Base-by-base conservation (phyloP, 2,888 invertebrate species). In the Clistopyga incitator region DNA sequence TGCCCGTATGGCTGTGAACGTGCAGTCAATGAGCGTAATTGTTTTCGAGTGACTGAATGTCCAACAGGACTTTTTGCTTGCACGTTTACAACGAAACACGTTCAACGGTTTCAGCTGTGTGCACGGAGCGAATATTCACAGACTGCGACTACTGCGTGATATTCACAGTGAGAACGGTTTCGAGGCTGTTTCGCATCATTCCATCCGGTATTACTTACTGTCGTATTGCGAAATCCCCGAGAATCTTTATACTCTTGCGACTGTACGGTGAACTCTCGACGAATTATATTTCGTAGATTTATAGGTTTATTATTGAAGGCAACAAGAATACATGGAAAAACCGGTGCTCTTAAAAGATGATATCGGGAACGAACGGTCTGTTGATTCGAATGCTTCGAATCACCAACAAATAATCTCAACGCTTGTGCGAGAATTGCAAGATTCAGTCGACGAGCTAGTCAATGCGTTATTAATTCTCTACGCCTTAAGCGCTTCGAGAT, bases 401-500 rank as follows among this genome's bases (percentile, higher is more conserved):
- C 64, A 38, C 10, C 61, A 64, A 18, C 64, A 38, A 13, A 64
- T 42, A 18, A 38, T 64, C 64, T 38, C 64, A 10, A 61, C 1
- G 61, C 38, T 61, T 38, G 61, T 38, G 18, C 64, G 64, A 18
- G 38, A 38, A 42, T 64, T 20, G 42, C 42, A 38, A 4, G 34
- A 23, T 23, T 38, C 11, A 38, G 6, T 25, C 54, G 56, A 56
- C 71, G 56, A 72, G 67, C n/a, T 47, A 71, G 72, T 78, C 74
- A 74, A 82, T 78, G 74, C 64, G 42, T 77, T 77, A 76, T 82
- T 83, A 77, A 72, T 59, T 78, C 52, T 77, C 47, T 34, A 54
- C 72, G 76, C 59, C 61, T 38, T 38, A 59, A 80, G 61, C 80
- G 77, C 67, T 80, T 77, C 79, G 54, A 71, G 79, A 80, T 74